phyloP scores from a whole-genome alignment of 2,797 vertebrate genomes.

The Cynopterus sphinx region DNA sequence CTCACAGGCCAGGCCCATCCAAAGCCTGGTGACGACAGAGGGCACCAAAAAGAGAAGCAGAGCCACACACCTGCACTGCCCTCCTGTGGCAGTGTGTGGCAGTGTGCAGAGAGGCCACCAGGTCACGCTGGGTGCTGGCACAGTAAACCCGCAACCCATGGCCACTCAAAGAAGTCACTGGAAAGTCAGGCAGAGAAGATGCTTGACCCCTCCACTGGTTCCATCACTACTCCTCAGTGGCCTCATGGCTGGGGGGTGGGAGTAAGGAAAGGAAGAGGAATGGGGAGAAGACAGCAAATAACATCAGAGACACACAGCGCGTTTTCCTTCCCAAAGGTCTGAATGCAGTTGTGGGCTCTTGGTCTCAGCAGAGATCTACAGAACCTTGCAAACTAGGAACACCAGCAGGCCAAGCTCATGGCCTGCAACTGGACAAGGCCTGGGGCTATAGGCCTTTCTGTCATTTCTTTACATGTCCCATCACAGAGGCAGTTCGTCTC shows the following conservation, averaged over 20 bases:
- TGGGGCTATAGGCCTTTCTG: neutral
- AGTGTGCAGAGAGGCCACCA: conserved; percentile 10
- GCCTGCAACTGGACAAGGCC: neutral
- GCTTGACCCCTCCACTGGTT: neutral
- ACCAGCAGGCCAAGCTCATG: neutral
- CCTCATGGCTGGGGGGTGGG: neutral
- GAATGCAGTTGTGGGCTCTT: neutral
- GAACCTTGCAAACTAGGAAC: neutral
- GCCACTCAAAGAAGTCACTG: conserved; percentile 48
- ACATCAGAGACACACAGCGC: neutral
- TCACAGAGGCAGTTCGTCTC: neutral
- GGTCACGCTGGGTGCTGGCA: neutral
- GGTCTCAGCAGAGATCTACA: neutral
- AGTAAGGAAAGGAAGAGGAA: neutral
- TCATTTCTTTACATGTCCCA: neutral
- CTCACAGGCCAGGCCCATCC: conserved; percentile 5
- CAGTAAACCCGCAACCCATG: neutral
- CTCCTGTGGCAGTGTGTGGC: neutral
- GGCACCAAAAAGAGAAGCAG: conserved; percentile 43
- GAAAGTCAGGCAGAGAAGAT: conserved; percentile 39
- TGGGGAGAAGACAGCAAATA: neutral
- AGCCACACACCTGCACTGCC: conserved; percentile 30
- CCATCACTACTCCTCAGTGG: neutral
- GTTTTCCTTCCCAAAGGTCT: neutral
- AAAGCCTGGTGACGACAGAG: conserved; percentile 36